Conservation (phyloP, 2,888 invertebrate species). For the Creontiades dilutus region DNA sequence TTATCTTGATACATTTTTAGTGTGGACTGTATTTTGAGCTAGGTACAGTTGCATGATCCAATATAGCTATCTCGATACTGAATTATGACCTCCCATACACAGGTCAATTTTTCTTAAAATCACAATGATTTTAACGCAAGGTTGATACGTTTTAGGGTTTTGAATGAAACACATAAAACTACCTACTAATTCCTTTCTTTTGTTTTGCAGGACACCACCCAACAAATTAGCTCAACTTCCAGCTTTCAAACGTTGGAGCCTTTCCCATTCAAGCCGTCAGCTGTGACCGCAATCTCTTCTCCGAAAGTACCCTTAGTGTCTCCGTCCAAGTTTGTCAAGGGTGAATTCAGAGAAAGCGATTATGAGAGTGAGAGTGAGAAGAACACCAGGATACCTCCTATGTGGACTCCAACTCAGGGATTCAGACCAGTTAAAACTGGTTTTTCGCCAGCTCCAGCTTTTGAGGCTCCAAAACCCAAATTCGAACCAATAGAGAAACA, state of each 20-base stretch:
- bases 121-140: no score
- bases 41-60: no score
- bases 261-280: constrained; percentile 79
- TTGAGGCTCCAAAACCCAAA: constrained; percentile 80
- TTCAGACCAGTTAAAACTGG: constrained; percentile 83
- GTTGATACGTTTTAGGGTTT: no score
- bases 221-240: constrained; percentile 79
- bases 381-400: constrained; percentile 77
- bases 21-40: no score
- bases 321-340: constrained; percentile 84
- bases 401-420: constrained; percentile 81
- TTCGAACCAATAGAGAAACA: constrained; percentile 82
- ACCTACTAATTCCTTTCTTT: constrained; percentile 43
- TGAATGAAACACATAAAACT: no score
- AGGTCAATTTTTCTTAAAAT: no score
- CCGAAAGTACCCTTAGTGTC: constrained; percentile 80
- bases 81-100: no score
- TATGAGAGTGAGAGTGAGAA: constrained; percentile 86
- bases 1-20: no score
- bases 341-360: constrained; percentile 85
- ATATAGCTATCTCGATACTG: no score
- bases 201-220: constrained; percentile 80
- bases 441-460: constrained; percentile 80
- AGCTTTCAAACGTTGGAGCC: constrained; percentile 78
- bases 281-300: constrained; percentile 77